Conservation (phyloP, 2,113 vertebrate species). For the Albula goreensis region DNA sequence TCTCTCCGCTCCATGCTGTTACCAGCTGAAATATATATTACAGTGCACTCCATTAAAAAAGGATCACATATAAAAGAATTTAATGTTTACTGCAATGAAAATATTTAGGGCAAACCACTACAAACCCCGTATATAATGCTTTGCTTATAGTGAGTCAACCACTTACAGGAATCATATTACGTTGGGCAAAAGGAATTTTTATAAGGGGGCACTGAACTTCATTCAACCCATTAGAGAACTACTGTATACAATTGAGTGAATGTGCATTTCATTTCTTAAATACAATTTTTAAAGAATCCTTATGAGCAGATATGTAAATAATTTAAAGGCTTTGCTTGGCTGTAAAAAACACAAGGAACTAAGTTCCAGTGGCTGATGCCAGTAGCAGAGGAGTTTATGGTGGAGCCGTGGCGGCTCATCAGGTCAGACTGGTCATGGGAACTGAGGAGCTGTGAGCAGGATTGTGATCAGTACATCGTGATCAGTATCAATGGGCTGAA, state of each 20-base stretch:
- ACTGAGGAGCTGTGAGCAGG: neutral
- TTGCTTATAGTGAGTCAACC: conserved; percentile 1
- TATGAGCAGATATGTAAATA: neutral
- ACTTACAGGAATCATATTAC: neutral
- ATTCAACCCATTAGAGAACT: neutral
- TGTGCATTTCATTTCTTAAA: neutral
- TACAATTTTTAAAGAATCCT: neutral
- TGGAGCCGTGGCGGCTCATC: neutral
- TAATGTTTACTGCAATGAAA: conserved; percentile 1
- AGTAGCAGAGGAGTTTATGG: conserved; percentile 6
- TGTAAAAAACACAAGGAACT: neutral
- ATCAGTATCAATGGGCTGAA: too few relatives aligned
- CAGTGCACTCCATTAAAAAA: neutral
- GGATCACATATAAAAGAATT: neutral
- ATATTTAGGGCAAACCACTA: conserved; percentile 1
- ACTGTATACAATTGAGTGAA: neutral
- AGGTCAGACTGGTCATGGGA: neutral
- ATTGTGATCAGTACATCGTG: too few relatives aligned
- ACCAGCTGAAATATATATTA: neutral
- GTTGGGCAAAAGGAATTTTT: neutral
- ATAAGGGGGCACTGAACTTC: neutral
- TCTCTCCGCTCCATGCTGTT: neutral
- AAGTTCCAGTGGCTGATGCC: neutral
- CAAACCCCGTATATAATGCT: neutral
- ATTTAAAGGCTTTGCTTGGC: neutral